phyloP scores from a whole-genome alignment of 2,113 vertebrate genomes.

The Pteropus alecto region DNA sequence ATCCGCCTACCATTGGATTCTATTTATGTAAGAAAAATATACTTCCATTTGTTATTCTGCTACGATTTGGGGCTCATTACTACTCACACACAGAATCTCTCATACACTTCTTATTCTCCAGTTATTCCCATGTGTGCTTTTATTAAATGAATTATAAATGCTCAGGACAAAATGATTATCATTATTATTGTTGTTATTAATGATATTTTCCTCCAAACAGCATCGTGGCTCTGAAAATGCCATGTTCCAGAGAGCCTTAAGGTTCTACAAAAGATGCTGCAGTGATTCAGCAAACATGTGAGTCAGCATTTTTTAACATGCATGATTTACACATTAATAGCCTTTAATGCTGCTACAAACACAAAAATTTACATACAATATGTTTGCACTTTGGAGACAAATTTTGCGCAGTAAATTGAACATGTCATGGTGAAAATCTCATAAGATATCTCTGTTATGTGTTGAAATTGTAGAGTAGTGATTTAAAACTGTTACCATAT shows the following conservation, averaged over 20 bases:
- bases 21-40: neutral
- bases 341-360: neutral
- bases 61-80: accelerated
- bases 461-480: neutral
- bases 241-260: neutral
- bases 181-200: neutral
- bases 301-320: neutral
- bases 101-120: neutral
- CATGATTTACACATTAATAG: too few species aligned
- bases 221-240: neutral
- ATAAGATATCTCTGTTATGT: neutral
- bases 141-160: neutral
- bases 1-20: neutral
- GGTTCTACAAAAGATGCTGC: neutral
- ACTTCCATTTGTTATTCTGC: neutral
- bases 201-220: neutral
- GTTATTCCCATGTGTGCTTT: neutral
- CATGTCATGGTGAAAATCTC: neutral
- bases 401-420: neutral
- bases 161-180: neutral
- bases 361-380: neutral
- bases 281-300: neutral
- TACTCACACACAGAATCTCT: neutral
- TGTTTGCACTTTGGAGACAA: neutral
- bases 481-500: neutral